Conservation (phyloP, 2,888 invertebrate genomes). For the Branchinecta sandiegonensis region DNA sequence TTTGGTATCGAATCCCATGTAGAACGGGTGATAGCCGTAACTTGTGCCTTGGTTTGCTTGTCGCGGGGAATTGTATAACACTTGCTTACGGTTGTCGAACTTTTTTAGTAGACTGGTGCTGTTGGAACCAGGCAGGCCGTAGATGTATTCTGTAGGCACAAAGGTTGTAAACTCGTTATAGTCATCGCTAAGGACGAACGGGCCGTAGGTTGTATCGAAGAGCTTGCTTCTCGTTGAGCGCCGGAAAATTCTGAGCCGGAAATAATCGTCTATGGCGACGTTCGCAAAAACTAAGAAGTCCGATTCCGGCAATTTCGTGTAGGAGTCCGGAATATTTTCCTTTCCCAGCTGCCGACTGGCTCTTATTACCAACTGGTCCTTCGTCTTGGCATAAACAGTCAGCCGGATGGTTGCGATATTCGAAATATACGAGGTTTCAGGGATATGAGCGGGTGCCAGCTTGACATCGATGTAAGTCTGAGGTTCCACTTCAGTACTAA, state of each 20-base stretch:
- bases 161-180: slow-evolving; percentile 48
- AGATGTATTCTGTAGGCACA: slow-evolving; percentile 40
- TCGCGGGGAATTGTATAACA: not conserved
- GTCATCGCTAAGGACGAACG: slow-evolving; percentile 43
- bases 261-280: not conserved
- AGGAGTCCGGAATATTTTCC: not conserved
- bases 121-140: slow-evolving; percentile 37
- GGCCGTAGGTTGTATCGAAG: slow-evolving; percentile 43
- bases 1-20: slow-evolving; percentile 34
- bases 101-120: not conserved
- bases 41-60: not conserved
- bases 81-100: not conserved
- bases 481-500: not conserved
- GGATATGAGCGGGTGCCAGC: not conserved
- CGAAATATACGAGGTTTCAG: not conserved
- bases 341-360: not conserved
- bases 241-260: slow-evolving; percentile 35
- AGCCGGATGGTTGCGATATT: not conserved
- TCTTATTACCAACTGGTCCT: slow-evolving; percentile 1
- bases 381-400: not conserved
- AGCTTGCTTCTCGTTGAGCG: slow-evolving; percentile 34
- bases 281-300: not conserved
- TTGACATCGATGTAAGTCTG: not conserved
- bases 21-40: slow-evolving; percentile 30
- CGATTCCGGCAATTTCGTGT: not conserved